A percentile compares a stretch with the other conserved stretches of the same genome.
phyloP scores from a whole-genome alignment of 2,113 vertebrate genomes.

The Xenopus borealis region DNA sequence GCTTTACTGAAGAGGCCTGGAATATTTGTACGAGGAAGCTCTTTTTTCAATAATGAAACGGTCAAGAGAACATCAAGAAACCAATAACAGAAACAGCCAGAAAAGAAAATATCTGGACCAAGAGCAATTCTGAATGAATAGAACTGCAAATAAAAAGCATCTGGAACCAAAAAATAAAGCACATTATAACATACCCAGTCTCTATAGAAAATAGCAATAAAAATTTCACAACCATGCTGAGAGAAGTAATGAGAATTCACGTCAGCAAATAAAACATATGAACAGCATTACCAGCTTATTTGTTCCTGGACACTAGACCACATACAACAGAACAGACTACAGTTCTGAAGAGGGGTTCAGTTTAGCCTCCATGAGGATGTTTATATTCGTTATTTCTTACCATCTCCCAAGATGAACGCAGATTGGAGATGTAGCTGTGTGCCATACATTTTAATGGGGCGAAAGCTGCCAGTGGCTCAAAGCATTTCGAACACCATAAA shows the following conservation, averaged over 20 bases:
- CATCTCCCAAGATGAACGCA: no score
- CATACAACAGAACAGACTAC: background rate
- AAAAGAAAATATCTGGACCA: constrained; percentile 14
- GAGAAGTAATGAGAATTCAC: constrained; percentile 41
- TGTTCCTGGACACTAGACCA: constrained; percentile 19
- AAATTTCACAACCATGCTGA: constrained; percentile 40
- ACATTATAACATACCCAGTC: constrained; percentile 31
- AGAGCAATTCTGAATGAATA: constrained; percentile 34
- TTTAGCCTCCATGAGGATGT: no score
- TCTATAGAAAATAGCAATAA: constrained; percentile 37
- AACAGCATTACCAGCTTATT: constrained; percentile 31
- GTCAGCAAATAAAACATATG: constrained; percentile 29
- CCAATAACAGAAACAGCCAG: background rate
- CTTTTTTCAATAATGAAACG: no score
- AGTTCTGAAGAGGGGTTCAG: background rate
- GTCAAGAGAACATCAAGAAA: constrained; percentile 11
- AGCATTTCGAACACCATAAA: no score
- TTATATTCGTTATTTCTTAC: no score
- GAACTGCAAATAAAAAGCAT: constrained; percentile 29
- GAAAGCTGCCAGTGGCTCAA: no score
- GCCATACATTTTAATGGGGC: no score
- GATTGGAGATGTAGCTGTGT: no score
- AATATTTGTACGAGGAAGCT: no score
- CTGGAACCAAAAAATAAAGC: constrained; percentile 26
- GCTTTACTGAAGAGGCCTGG: no score